A percentile compares a stretch with the other conserved stretches of the same genome.
Evolutionary conservation across 2,888 invertebrate species (phyloP).

Genomic region (Protophormia terraenovae): DNA sequence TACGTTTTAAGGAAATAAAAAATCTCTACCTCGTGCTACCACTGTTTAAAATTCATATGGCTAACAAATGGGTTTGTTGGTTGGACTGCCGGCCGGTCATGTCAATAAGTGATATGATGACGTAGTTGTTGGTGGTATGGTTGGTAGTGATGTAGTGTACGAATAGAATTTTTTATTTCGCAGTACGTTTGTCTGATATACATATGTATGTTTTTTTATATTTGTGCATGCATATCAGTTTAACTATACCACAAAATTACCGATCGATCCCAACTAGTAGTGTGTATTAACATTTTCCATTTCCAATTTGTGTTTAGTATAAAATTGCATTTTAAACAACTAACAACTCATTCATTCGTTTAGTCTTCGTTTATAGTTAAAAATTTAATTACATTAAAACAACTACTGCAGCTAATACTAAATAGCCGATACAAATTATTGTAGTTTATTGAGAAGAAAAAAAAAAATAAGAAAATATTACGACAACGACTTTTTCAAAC

Average conservation of each 20-base stretch:
- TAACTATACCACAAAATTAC: constrained; percentile 21
- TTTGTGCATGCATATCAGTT: constrained; percentile 14
- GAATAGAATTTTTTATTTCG: neutral
- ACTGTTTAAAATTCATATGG: neutral
- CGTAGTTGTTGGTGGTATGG: neutral
- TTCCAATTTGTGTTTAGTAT: constrained; percentile 38
- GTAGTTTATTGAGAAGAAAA: neutral
- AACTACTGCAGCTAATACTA: neutral
- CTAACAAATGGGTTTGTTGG: neutral
- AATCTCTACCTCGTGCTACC: neutral
- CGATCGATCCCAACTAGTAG: constrained; percentile 19
- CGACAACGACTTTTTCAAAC: constrained; percentile 24
- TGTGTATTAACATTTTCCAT: constrained; percentile 5
- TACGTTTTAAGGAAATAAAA: neutral
- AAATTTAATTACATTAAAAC: constrained; percentile 13
- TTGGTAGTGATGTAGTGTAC: neutral
- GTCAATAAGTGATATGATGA: constrained; percentile 9
- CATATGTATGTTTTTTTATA: neutral
- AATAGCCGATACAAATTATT: neutral
- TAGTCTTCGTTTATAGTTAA: neutral
- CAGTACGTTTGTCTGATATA: neutral
- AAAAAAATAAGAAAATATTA: constrained; percentile 21
- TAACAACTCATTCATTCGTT: constrained; percentile 35
- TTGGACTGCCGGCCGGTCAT: neutral
- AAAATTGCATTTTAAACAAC: constrained; percentile 54